A percentile compares a stretch with the other conserved stretches of the same genome.
phyloP scores from a whole-genome alignment of 2,797 vertebrate species.

The Hemitrygon akajei region DNA sequence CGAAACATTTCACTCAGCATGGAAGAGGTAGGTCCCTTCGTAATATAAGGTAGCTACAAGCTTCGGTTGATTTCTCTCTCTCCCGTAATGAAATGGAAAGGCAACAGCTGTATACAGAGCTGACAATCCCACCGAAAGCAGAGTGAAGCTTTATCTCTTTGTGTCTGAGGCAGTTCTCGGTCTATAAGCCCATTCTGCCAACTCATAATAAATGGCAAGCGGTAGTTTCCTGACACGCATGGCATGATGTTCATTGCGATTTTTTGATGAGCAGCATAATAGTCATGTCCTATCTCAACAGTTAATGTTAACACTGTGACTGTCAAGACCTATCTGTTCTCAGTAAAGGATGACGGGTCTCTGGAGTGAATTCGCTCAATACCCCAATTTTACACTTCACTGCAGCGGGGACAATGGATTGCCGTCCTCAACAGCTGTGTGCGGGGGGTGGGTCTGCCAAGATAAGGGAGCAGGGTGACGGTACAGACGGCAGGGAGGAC shows the following conservation, averaged over 20 bases:
- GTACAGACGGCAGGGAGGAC: neutral
- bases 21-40: neutral
- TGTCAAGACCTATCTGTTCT: conserved; percentile 66
- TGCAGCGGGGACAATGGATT: conserved; percentile 58
- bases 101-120: conserved; percentile 19
- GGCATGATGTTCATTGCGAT: conserved; percentile 27
- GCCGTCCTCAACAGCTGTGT: conserved; percentile 49
- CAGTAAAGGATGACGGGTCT: conserved; percentile 67
- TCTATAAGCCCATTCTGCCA: conserved; percentile 22
- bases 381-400: conserved; percentile 70
- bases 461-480: neutral
- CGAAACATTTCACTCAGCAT: neutral
- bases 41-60: neutral
- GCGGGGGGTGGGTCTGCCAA: neutral
- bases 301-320: conserved; percentile 60
- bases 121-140: neutral
- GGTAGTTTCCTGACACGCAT: conserved; percentile 21
- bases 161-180: neutral
- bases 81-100: neutral
- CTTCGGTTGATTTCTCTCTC: neutral
- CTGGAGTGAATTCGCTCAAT: conserved; percentile 62
- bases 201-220: conserved; percentile 12
- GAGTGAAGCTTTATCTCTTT: conserved; percentile 9
- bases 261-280: conserved; percentile 60
- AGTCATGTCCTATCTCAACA: conserved; percentile 52